Percentiles rank a stretch among this genome's conserved stretches.
phyloP scores from a whole-genome alignment of 2,888 invertebrate species.

The Tenthredo livida region DNA sequence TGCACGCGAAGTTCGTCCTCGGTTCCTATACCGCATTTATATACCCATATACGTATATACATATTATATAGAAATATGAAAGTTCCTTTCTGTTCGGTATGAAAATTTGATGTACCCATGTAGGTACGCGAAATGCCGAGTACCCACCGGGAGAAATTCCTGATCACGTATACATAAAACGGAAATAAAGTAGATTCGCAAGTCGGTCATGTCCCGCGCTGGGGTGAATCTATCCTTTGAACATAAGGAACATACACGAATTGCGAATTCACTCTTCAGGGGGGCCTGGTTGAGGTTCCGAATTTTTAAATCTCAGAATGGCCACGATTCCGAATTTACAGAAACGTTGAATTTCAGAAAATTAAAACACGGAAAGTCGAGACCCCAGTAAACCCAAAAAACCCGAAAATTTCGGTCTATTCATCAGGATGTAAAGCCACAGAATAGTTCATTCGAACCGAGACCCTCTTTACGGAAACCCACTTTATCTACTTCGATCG shows the following conservation, averaged over 20 bases:
- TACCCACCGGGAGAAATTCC: background rate
- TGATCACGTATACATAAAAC: conserved; percentile 9
- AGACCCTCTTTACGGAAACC: too few species aligned
- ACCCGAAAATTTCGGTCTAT: too few species aligned
- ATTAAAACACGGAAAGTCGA: too few species aligned
- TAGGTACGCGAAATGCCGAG: background rate
- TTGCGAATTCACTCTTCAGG: too few species aligned
- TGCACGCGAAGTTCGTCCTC: conserved; percentile 4
- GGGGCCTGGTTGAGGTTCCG: too few species aligned
- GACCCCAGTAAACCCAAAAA: too few species aligned
- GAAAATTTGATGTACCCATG: background rate
- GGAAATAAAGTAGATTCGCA: background rate
- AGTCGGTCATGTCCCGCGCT: background rate
- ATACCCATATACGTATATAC: background rate
- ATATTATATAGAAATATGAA: background rate
- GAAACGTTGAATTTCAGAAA: too few species aligned
- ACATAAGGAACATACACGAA: background rate
- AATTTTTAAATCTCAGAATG: too few species aligned
- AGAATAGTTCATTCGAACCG: too few species aligned
- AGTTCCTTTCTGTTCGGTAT: background rate
- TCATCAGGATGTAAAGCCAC: too few species aligned
- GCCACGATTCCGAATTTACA: too few species aligned
- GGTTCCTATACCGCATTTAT: background rate
- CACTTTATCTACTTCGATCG: too few species aligned
- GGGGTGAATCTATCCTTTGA: background rate